Evolutionary conservation across 2,888 invertebrate genomes (phyloP).

Genomic region (Cheilosia pagana): DNA sequence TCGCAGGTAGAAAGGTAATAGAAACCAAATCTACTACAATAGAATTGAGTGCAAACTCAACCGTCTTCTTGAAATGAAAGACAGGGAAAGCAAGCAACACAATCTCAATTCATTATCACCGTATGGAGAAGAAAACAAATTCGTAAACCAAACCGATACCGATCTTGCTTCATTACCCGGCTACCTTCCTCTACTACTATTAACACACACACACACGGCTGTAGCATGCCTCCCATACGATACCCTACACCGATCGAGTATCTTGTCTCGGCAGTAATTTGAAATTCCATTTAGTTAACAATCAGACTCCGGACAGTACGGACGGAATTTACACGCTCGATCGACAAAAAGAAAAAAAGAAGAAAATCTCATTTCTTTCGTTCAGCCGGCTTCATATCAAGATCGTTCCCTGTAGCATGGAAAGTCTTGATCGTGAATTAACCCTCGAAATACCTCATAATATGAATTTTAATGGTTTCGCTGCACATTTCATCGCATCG

Average conservation of each 20-base stretch:
- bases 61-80: conserved; percentile 12
- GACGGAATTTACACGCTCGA: conserved; percentile 42
- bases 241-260: conserved; percentile 40
- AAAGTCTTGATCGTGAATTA: conserved; percentile 80
- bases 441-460: conserved; percentile 81
- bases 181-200: conserved; percentile 46
- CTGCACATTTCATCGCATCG: conserved; percentile 68
- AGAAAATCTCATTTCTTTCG: not conserved
- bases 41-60: conserved; percentile 55
- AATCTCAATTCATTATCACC: conserved; percentile 66
- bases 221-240: not conserved
- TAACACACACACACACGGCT: conserved; percentile 37
- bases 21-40: conserved; percentile 55
- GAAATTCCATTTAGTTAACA: conserved; percentile 64
- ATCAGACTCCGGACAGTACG: conserved; percentile 62
- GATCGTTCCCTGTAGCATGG: conserved; percentile 77
- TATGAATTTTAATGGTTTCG: conserved; percentile 81
- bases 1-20: conserved; percentile 39
- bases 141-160: conserved; percentile 30
- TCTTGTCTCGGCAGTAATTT: conserved; percentile 30
- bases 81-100: conserved; percentile 49
- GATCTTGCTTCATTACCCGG: conserved; percentile 31
- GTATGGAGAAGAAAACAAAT: conserved; percentile 14
- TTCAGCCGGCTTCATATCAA: conserved; percentile 38
- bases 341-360: not conserved